Evolutionary conservation across 2,113 vertebrate species (phyloP), one percentile per base, ranked within the genome.

Genomic region (Syngnathus scovelli): DNA sequence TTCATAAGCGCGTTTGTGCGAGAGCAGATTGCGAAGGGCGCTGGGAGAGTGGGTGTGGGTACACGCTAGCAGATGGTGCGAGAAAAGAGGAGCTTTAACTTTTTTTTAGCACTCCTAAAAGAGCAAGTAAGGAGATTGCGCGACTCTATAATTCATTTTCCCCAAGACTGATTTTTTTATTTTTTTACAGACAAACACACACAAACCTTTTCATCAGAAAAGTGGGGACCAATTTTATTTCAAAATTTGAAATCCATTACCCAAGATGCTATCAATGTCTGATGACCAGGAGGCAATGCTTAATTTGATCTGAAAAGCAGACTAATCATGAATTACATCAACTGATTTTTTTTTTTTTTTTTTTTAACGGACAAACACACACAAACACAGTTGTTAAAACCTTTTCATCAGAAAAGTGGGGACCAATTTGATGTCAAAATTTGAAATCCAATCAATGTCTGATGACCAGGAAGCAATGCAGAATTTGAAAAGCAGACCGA

Each of bases 11-110:
- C 67, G 63, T 62, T 63, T 63, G 74, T 62, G 59, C 67, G 78
- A 71, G 66, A 81, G 76, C 83, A 88, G 86, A 84, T 85, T 86
- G 84, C 67, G 76, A 80, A 83, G 74, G 75, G 85, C 64, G 70
- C 79, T 21, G 69, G 70, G 44, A 82, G 65, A 82, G 81, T 78
- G 69, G 71, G 77, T 70, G 85, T 71, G 64, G 84, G 73, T 81
- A 75, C 68, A 71, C 63, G 74, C 51, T 76, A 80, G 75, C 86
- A 88, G 86, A 86, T 86, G 85, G 86, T 65, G 69, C 60, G 74
- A 82, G 76, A 77, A 71, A 84, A 44, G n/a, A 43, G 74, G 69
- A 71, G 80, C 68, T 81, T 83, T 78, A 77, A 80, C 63, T 85
- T 75, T 71, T 79, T 75, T 64, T 82, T 27, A 19, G 10, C 18